A percentile compares a stretch with the other conserved stretches of the same genome.
Evolutionary conservation across 2,888 invertebrate genomes (phyloP).

Genomic region (Drosophila buzzatii): DNA sequence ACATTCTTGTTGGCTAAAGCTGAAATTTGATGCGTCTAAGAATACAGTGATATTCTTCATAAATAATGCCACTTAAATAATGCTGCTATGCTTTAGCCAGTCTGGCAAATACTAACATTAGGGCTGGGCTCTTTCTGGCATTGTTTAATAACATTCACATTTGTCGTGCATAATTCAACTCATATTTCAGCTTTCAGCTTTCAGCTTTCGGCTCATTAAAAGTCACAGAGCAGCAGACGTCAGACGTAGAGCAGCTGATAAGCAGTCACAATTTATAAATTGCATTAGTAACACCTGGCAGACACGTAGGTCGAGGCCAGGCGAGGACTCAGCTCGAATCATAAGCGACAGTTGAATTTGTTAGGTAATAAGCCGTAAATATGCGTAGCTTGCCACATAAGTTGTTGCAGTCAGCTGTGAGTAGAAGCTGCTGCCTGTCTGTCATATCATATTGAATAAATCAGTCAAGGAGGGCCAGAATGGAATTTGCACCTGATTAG

Average conservation of each 20-base stretch:
- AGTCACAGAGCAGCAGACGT: conserved; percentile 7
- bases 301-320: background rate
- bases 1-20: background rate
- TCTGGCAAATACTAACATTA: background rate
- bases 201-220: conserved; percentile 25
- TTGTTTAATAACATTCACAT: background rate
- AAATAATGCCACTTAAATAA: background rate
- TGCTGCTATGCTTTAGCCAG: background rate
- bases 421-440: conserved; percentile 39
- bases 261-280: conserved; percentile 58
- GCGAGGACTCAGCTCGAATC: conserved; percentile 42
- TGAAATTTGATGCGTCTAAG: background rate
- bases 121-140: background rate
- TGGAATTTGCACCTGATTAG: conserved; percentile 77
- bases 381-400: conserved; percentile 55
- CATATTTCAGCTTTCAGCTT: conserved; percentile 20
- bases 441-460: conserved; percentile 77
- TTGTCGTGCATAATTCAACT: conserved; percentile 27
- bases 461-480: conserved; percentile 57
- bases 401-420: conserved; percentile 37
- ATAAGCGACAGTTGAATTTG: conserved; percentile 66
- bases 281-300: conserved; percentile 63
- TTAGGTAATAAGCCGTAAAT: conserved; percentile 59
- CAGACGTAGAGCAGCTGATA: conserved; percentile 21
- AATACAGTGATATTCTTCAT: background rate